Base-by-base conservation (phyloP, 2,113 vertebrate species). In the Peromyscus maniculatus region DNA sequence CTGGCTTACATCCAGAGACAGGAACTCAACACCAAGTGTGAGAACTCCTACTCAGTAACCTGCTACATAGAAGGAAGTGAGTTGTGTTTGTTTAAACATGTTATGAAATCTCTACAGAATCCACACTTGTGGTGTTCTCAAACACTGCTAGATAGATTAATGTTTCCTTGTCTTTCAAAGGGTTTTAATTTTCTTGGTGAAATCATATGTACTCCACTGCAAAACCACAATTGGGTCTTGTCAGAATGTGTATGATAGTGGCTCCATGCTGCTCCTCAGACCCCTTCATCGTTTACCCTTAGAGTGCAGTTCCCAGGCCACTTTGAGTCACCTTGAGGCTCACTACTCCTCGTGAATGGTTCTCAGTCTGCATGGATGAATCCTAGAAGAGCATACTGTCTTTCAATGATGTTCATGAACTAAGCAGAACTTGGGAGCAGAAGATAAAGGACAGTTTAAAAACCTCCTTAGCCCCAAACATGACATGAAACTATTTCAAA, bases 381-480 rank as follows among this genome's bases (percentile, higher is more conserved):
- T 28, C 89, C 88, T 82, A 87, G 67, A 96, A 95, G 67, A 7
- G 16, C 82, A 95, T 49, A 82, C 28, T 93, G 9, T 94, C 79
- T 91, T 97, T 87, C 95, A 93, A 95, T 95, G 91, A 92, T 96
- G 72, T 82, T 96, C 77, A 57, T 89, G 49, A 96, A 91, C 91
- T 91, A 39, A 97, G 86, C 74, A 95, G 93, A 98, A 98, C 90
- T 98, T 97, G 78, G 89, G 93, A 91, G 91, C 84, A 93, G 84
- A 13, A 96, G 62, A 33, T 39, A 98, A 98, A 97, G 39, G 97
- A 91, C 72, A n/a, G 79, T 94, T 78, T 72, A 66, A 9, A 95
- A 72, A 69, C 62, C 4, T 31, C 52, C 96, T 49, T 96, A 62
- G 95, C 69, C 84, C 59, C 75, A 97, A 97, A 95, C 69, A 78